These are phyloP conservation scores for Seladonia tumulorum DNA, from an alignment of 2,888 invertebrate species.

Conservation along the genomic window DNA sequence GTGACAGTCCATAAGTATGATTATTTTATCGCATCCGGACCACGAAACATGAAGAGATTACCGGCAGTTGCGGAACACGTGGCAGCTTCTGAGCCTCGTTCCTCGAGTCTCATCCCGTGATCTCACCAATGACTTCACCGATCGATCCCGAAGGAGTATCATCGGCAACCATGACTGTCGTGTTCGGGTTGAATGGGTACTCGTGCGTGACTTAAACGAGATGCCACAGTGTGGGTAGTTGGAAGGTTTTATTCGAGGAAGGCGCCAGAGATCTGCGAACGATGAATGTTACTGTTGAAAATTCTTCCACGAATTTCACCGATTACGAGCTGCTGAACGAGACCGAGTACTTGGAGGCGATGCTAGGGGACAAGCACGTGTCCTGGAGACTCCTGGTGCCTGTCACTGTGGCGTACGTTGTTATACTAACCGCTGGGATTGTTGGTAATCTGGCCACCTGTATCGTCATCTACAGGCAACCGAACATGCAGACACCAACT, in stretches of 20 bases:
- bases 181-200: not conserved
- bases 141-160: not conserved
- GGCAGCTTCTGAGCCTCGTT: not conserved
- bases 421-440: constrained; percentile 93
- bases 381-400: constrained; percentile 85
- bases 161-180: not conserved
- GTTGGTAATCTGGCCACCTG: constrained; percentile 94
- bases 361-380: constrained; percentile 88
- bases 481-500: constrained; percentile 94
- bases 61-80: not conserved
- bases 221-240: not conserved
- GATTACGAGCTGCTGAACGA: constrained; percentile 86
- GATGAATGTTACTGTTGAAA: constrained; percentile 56
- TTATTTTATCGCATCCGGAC: not conserved
- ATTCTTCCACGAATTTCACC: constrained; percentile 77
- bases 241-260: not conserved
- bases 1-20: not conserved
- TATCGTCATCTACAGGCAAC: constrained; percentile 92
- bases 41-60: not conserved
- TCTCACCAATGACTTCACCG: not conserved
- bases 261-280: constrained; percentile 22
- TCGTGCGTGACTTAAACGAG: not conserved
- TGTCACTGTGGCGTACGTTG: constrained; percentile 89
- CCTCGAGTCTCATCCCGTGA: not conserved
- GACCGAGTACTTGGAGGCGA: constrained; percentile 86